These are phyloP conservation scores for Vanessa atalanta DNA, from an alignment of 1,140 invertebrate species.

Conservation along the genomic window DNA sequence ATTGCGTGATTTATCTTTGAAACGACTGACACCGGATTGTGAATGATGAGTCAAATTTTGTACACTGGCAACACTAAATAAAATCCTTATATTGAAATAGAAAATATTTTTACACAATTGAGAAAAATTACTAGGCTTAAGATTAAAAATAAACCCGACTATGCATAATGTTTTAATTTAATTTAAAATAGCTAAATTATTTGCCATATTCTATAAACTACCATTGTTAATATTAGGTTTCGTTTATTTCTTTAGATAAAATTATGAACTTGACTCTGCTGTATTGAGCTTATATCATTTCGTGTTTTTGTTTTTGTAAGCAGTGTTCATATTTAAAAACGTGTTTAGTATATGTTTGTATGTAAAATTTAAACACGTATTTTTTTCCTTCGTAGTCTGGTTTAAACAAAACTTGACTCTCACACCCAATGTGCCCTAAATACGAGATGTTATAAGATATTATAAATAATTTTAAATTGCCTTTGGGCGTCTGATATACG, in stretches of 20 bases:
- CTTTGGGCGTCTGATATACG: not conserved
- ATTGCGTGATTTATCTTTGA: not conserved
- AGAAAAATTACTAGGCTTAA: not conserved
- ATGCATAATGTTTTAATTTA: not conserved
- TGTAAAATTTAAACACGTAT: not conserved
- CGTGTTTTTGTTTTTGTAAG: too few relatives aligned
- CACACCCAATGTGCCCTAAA: not conserved
- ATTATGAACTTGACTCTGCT: too few relatives aligned
- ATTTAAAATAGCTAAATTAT: too few relatives aligned
- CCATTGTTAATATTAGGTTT: too few relatives aligned
- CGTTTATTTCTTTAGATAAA: too few relatives aligned
- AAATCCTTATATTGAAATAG: not conserved
- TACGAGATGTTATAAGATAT: not conserved
- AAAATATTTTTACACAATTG: not conserved
- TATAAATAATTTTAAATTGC: not conserved
- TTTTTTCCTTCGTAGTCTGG: not conserved
- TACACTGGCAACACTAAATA: not conserved
- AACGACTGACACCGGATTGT: not conserved
- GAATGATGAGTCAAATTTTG: not conserved
- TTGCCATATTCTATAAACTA: too few relatives aligned
- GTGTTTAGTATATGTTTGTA: not conserved
- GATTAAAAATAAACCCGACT: not conserved
- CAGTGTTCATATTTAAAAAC: not conserved
- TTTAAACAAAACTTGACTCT: conserved; percentile 5
- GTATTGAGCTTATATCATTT: too few relatives aligned